These are phyloP conservation scores for Dallia pectoralis DNA, from an alignment of 2,797 vertebrate species.

Conservation along the genomic window DNA sequence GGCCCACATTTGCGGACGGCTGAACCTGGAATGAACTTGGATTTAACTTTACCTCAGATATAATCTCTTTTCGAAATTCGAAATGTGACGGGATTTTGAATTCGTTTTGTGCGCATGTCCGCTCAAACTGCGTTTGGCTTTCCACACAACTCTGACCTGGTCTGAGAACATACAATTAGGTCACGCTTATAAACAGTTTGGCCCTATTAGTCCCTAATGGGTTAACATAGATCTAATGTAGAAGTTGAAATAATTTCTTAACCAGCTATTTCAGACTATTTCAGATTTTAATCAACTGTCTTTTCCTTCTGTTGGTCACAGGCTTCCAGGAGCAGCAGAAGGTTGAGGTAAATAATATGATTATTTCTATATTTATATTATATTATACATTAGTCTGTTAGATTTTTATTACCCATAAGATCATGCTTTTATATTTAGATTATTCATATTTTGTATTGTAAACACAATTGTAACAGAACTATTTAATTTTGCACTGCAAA, in stretches of 20 bases:
- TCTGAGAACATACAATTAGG: background rate
- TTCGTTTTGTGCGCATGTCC: background rate
- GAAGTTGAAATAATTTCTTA: background rate
- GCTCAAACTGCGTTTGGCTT: background rate
- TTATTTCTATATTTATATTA: background rate
- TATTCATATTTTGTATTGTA: background rate
- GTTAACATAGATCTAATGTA: background rate
- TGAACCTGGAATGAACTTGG: slow-evolving; percentile 7
- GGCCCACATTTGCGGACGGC: background rate
- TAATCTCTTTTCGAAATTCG: background rate
- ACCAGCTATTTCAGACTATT: background rate
- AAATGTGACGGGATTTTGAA: background rate
- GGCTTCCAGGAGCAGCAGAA: slow-evolving; percentile 59
- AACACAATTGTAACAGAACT: background rate
- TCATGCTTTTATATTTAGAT: background rate
- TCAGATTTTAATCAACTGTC: background rate
- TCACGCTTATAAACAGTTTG: background rate
- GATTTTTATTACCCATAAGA: background rate
- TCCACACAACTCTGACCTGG: background rate
- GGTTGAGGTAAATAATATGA: slow-evolving; percentile 67
- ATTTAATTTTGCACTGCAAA: background rate
- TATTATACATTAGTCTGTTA: too few relatives aligned
- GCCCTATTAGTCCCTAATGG: background rate
- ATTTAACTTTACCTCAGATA: slow-evolving; percentile 5
- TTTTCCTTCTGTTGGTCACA: slow-evolving; percentile 40